phyloP scores from a whole-genome alignment of 2,113 vertebrate genomes.

The Tenebrosternarchus preto region DNA sequence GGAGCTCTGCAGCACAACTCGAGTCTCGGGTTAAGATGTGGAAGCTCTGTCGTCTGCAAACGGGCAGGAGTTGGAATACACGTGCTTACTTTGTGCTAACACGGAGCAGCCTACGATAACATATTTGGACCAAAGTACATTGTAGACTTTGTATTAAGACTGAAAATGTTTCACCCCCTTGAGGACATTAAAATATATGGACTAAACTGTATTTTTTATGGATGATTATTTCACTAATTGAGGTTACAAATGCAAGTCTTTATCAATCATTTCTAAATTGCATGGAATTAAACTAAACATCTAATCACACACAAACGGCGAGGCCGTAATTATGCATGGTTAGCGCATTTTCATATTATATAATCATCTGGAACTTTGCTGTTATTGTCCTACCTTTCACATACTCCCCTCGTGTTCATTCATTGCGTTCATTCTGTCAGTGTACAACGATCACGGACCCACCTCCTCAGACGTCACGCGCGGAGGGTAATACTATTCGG shows the following conservation, averaged over 20 bases:
- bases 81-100: slow-evolving; percentile 31
- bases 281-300: background rate
- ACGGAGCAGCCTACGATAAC: slow-evolving; percentile 27
- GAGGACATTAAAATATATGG: slow-evolving; percentile 45
- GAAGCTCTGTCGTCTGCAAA: too few species aligned
- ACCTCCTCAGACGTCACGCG: slow-evolving; percentile 48
- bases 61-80: too few species aligned
- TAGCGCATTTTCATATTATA: too few species aligned
- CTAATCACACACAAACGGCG: too few species aligned
- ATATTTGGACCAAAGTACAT: slow-evolving; percentile 48
- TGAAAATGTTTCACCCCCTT: slow-evolving; percentile 36
- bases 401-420: background rate
- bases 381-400: too few species aligned
- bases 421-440: background rate
- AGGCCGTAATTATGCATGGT: too few species aligned
- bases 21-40: too few species aligned
- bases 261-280: background rate
- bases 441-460: background rate
- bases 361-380: too few species aligned
- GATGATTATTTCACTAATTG: background rate
- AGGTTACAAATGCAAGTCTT: background rate
- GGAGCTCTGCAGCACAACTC: background rate
- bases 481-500: too few species aligned
- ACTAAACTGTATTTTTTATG: slow-evolving; percentile 20
- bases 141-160: slow-evolving; percentile 42